Evolutionary conservation across 2,797 vertebrate genomes (phyloP).

Genomic region (Xyrichtys novacula): DNA sequence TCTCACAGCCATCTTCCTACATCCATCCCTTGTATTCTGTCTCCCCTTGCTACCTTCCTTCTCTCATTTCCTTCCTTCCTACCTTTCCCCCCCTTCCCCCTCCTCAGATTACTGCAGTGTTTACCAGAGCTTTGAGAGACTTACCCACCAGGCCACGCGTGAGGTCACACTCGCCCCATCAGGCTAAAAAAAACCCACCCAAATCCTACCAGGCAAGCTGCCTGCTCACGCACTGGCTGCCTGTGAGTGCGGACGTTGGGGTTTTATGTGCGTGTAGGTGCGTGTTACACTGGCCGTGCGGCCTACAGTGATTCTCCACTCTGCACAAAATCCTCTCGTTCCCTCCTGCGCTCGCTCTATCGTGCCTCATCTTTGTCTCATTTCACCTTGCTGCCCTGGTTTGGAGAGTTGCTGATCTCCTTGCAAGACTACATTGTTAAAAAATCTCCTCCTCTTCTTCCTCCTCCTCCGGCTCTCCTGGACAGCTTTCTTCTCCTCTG

Average conservation of each 20-base stretch:
- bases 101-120: constrained; percentile 80
- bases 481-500: constrained; percentile 53
- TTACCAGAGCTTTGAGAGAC: constrained; percentile 81
- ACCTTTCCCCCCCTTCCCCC: constrained; percentile 12
- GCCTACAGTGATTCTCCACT: constrained; percentile 35
- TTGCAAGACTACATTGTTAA: constrained; percentile 55
- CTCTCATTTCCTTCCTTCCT: constrained; percentile 14
- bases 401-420: constrained; percentile 53
- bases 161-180: constrained; percentile 74
- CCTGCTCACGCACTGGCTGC: constrained; percentile 68
- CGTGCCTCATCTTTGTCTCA: constrained; percentile 35
- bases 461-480: constrained; percentile 40
- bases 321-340: constrained; percentile 39
- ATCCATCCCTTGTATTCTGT: constrained; percentile 30
- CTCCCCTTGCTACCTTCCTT: constrained; percentile 19
- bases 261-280: constrained; percentile 52
- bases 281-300: constrained; percentile 31
- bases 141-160: constrained; percentile 79
- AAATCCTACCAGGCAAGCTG: constrained; percentile 76
- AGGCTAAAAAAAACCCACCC: constrained; percentile 69
- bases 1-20: constrained; percentile 40
- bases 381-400: constrained; percentile 48
- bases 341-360: constrained; percentile 26
- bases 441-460: constrained; percentile 31
- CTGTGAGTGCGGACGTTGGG: constrained; percentile 31